A percentile compares a stretch with the other conserved stretches of the same genome.
phyloP scores from a whole-genome alignment of 2,797 vertebrate genomes.

The Pelodytes ibericus region DNA sequence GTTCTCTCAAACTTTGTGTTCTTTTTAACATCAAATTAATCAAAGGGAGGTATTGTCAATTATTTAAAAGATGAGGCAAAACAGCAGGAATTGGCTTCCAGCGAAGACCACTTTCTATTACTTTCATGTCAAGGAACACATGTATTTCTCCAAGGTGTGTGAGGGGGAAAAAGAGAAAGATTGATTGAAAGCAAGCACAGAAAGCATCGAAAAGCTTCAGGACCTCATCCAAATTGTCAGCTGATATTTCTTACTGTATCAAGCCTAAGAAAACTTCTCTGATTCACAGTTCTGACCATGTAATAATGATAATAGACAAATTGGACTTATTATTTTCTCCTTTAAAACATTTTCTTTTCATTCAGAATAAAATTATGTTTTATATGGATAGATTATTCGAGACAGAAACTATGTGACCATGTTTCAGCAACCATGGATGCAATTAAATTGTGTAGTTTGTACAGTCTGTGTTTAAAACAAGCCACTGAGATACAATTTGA shows the following conservation, averaged over 20 bases:
- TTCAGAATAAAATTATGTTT: too few relatives aligned
- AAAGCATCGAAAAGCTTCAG: constrained; percentile 11
- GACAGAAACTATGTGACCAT: too few relatives aligned
- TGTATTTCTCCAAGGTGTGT: constrained; percentile 6
- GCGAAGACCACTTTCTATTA: constrained; percentile 58
- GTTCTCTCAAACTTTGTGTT: constrained; percentile 65
- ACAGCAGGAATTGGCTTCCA: constrained; percentile 62
- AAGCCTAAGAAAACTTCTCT: background rate
- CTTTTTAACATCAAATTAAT: constrained; percentile 63
- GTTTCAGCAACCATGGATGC: too few relatives aligned
- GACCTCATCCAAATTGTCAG: background rate
- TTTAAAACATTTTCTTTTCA: too few relatives aligned
- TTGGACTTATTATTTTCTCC: too few relatives aligned
- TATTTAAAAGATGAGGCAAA: constrained; percentile 67
- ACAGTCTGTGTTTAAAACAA: too few relatives aligned
- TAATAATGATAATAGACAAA: too few relatives aligned
- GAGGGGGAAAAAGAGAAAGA: constrained; percentile 2
- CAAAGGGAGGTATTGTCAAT: constrained; percentile 67
- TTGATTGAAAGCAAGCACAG: constrained; percentile 21
- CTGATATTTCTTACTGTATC: constrained; percentile 8
- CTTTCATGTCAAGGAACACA: constrained; percentile 56
- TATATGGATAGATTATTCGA: too few relatives aligned
- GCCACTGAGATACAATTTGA: too few relatives aligned
- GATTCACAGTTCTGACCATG: background rate
- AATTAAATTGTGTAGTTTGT: too few relatives aligned